phyloP scores from a whole-genome alignment of 2,888 invertebrate species.

The Lasioglossum calceatum region DNA sequence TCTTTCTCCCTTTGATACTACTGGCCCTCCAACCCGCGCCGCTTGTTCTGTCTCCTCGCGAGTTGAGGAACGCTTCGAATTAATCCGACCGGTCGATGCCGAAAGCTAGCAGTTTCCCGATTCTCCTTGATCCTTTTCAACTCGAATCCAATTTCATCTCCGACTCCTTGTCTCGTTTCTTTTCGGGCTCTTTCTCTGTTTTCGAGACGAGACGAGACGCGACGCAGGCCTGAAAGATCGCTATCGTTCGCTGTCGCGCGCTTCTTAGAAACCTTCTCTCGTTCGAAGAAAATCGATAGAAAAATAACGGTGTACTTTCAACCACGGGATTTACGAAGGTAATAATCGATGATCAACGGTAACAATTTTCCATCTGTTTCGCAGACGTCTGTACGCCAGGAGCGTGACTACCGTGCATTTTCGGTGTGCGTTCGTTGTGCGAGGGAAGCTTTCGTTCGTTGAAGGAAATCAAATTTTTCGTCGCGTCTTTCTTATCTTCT shows the following conservation, averaged over 20 bases:
- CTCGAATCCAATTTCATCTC: background rate
- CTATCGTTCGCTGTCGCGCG: background rate
- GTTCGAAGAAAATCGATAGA: conserved; percentile 1
- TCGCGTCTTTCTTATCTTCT: background rate
- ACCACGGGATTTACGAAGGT: background rate
- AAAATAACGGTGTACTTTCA: conserved; percentile 6
- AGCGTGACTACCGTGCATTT: background rate
- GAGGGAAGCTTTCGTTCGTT: background rate
- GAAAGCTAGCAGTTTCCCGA: background rate
- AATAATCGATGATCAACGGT: conserved; percentile 8
- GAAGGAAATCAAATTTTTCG: background rate
- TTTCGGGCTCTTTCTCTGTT: too few species aligned
- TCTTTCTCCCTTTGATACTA: background rate
- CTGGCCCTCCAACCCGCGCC: background rate
- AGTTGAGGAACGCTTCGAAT: background rate
- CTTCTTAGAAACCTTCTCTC: background rate
- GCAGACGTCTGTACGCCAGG: background rate
- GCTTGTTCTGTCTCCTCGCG: background rate
- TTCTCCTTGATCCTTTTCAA: background rate
- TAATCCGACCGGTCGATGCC: conserved; percentile 4
- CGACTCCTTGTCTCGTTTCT: background rate
- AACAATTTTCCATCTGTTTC: background rate
- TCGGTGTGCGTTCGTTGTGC: background rate
- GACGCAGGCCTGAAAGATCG: background rate
- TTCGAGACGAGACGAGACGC: background rate